Evolutionary conservation across 1,140 invertebrate species (phyloP).

Genomic region (Cotesia glomerata): DNA sequence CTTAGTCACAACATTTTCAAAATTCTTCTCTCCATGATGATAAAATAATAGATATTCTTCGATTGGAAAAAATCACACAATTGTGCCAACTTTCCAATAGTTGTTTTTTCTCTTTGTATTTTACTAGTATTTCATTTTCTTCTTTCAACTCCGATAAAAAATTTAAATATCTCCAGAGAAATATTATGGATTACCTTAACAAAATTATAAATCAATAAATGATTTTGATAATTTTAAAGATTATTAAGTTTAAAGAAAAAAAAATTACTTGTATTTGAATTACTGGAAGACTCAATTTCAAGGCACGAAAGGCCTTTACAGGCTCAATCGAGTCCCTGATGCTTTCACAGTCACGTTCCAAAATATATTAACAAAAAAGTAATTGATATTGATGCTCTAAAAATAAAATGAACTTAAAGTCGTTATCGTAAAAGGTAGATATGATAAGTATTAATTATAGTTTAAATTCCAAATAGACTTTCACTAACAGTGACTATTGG

Average conservation of each 20-base stretch:
- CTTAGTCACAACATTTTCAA: constrained; percentile 59
- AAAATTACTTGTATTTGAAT: too few relatives aligned
- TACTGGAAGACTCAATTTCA: too few relatives aligned
- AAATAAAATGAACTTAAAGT: not conserved
- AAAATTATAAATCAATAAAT: too few relatives aligned
- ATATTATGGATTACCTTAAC: too few relatives aligned
- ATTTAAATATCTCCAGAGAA: too few relatives aligned
- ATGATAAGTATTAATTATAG: not conserved
- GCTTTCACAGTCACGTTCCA: too few relatives aligned
- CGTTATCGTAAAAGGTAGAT: not conserved
- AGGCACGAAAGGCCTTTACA: too few relatives aligned
- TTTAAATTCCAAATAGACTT: not conserved
- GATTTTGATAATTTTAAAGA: too few relatives aligned
- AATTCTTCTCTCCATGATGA: constrained; percentile 54
- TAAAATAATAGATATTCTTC: constrained; percentile 18
- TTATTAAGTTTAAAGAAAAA: too few relatives aligned
- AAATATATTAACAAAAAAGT: too few relatives aligned
- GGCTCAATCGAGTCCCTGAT: too few relatives aligned
- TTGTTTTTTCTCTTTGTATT: not conserved
- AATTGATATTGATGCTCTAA: not conserved
- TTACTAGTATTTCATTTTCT: not conserved
- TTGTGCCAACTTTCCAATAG: not conserved
- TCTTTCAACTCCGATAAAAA: not conserved
- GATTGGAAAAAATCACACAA: not conserved
- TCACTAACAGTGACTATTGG: not conserved